These are phyloP conservation scores for Syngnathus scovelli DNA, from an alignment of 2,113 vertebrate species.

Conservation along the genomic window DNA sequence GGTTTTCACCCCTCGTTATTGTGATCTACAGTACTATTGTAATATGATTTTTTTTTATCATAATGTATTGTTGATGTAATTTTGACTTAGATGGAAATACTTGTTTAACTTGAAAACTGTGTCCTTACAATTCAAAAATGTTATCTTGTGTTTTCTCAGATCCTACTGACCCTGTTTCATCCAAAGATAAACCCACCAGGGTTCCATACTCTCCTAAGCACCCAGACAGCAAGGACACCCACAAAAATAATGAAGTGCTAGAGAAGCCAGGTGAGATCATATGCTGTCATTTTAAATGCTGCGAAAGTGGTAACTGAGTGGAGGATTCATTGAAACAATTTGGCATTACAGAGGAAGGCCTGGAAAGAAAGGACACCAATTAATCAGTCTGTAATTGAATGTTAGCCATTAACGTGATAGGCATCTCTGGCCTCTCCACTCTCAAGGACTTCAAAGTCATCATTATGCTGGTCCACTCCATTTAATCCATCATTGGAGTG, in stretches of 20 bases:
- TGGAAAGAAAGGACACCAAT: slow-evolving; percentile 50
- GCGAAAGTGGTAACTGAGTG: slow-evolving; percentile 1
- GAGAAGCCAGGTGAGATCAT: slow-evolving; percentile 60
- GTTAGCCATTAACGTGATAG: slow-evolving; percentile 64
- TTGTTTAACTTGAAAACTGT: too few species aligned
- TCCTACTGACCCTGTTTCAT: slow-evolving; percentile 79
- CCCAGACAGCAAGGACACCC: slow-evolving; percentile 77
- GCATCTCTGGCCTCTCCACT: slow-evolving; percentile 51
- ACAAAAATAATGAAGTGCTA: slow-evolving; percentile 63
- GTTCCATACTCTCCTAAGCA: slow-evolving; percentile 74
- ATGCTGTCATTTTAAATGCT: slow-evolving; percentile 1
- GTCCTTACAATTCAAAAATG: too few species aligned
- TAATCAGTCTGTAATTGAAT: slow-evolving; percentile 66
- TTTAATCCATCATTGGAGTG: slow-evolving; percentile 19
- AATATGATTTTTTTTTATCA: background rate
- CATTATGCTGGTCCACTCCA: slow-evolving; percentile 26
- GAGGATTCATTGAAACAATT: slow-evolving; percentile 33
- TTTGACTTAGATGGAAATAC: background rate
- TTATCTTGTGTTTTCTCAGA: slow-evolving; percentile 65
- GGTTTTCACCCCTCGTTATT: background rate
- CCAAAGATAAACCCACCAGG: slow-evolving; percentile 82
- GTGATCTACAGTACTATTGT: background rate
- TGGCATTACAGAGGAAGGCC: slow-evolving; percentile 18
- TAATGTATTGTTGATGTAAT: background rate
- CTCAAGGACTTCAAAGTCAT: slow-evolving; percentile 64